phyloP scores from a whole-genome alignment of 1,140 invertebrate genomes.

The Orchesella cincta region DNA sequence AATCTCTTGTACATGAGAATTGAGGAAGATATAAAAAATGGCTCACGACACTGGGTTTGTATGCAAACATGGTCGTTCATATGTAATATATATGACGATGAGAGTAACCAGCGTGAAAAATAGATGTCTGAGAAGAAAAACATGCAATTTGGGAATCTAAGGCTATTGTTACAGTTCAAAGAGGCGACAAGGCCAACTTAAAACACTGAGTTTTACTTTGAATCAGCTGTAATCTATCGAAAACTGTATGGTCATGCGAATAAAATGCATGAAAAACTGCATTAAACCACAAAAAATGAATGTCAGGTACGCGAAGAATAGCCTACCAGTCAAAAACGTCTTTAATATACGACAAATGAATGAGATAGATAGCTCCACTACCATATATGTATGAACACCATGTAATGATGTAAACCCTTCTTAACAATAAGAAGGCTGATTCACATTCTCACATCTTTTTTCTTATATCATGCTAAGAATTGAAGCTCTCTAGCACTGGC shows the following conservation, averaged over 20 bases:
- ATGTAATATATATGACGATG: too few species aligned
- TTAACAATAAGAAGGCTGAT: too few species aligned
- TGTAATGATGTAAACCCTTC: too few species aligned
- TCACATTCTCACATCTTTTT: too few species aligned
- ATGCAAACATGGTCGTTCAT: too few species aligned
- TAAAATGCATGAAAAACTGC: slow-evolving; percentile 2
- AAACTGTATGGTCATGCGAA: slow-evolving; percentile 13
- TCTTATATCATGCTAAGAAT: too few species aligned
- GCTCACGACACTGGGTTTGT: too few species aligned
- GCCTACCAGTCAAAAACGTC: not conserved
- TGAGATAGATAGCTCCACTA: too few species aligned
- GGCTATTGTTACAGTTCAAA: slow-evolving; percentile 5
- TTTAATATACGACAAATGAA: slow-evolving; percentile 3
- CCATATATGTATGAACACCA: too few species aligned
- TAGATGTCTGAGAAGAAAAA: not conserved
- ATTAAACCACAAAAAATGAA: slow-evolving; percentile 5
- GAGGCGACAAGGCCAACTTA: not conserved
- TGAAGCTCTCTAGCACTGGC: too few species aligned
- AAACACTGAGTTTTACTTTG: not conserved
- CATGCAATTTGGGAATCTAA: not conserved
- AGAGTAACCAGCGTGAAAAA: not conserved
- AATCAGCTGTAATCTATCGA: not conserved
- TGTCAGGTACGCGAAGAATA: not conserved
- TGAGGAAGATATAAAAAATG: too few species aligned
- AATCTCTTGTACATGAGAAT: too few species aligned